phyloP scores from a whole-genome alignment of 2,797 vertebrate species.

The Pantherophis alleghaniensis region DNA sequence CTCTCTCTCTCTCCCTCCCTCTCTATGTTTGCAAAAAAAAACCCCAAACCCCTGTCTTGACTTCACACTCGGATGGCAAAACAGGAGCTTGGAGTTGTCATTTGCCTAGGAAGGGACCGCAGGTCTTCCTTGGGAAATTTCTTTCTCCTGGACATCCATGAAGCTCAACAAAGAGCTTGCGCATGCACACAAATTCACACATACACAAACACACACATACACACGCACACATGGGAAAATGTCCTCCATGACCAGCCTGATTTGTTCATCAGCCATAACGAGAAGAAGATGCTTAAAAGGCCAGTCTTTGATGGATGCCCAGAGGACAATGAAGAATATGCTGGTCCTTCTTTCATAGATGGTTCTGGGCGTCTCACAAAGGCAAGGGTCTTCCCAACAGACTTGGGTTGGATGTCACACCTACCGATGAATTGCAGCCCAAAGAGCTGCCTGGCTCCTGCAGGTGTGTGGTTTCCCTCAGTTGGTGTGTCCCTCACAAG shows the following conservation, averaged over 20 bases:
- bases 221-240: not conserved
- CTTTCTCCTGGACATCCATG: not conserved
- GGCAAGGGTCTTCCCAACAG: not conserved
- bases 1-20: too few species aligned
- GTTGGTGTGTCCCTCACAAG: not conserved
- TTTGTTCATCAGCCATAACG: not conserved
- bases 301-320: not conserved
- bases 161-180: not conserved
- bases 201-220: not conserved
- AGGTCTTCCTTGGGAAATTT: not conserved
- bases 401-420: not conserved
- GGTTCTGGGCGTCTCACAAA: not conserved
- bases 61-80: not conserved
- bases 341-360: not conserved
- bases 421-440: not conserved
- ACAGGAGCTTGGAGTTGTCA: not conserved
- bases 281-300: not conserved
- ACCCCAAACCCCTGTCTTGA: not conserved
- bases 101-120: too few species aligned
- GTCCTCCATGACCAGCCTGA: not conserved
- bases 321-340: not conserved
- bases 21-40: too few species aligned
- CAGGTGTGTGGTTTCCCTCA: not conserved
- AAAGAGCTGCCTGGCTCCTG: not conserved
- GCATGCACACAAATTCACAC: not conserved